A percentile compares a stretch with the other conserved stretches of the same genome.
phyloP scores from a whole-genome alignment of 1,140 invertebrate species.

The Drosophila dunni region DNA sequence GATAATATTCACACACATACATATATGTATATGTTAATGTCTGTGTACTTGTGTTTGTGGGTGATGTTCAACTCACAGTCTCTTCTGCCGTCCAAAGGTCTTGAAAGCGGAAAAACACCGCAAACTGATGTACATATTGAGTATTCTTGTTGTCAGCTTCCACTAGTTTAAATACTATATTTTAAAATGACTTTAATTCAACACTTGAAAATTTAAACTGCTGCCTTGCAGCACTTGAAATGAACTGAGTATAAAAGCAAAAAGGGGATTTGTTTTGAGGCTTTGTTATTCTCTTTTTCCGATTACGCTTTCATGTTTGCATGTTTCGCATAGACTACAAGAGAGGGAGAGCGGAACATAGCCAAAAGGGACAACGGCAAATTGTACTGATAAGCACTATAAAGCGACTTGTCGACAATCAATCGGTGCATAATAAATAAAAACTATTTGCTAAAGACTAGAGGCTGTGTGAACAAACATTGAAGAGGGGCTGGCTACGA shows the following conservation, averaged over 20 bases:
- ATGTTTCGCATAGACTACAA: constrained; percentile 19
- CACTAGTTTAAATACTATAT: constrained; percentile 10
- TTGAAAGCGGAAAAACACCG: constrained; percentile 33
- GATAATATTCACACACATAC: background rate
- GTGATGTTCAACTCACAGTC: constrained; percentile 40
- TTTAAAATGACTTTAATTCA: background rate
- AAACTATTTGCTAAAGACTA: constrained; percentile 38
- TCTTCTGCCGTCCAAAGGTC: constrained; percentile 63
- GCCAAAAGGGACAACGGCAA: constrained; percentile 38
- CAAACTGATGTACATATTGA: constrained; percentile 43
- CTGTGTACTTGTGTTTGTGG: background rate
- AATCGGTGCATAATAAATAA: constrained; percentile 47
- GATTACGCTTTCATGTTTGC: constrained; percentile 60
- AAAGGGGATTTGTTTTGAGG: constrained; percentile 32
- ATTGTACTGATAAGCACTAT: constrained; percentile 35
- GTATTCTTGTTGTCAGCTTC: constrained; percentile 5
- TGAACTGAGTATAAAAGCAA: constrained; percentile 48
- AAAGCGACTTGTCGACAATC: constrained; percentile 41
- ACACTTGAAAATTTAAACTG: constrained; percentile 49
- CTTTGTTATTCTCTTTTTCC: constrained; percentile 29
- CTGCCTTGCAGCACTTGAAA: constrained; percentile 34
- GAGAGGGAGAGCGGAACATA: constrained; percentile 1
- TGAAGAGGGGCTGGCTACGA: background rate
- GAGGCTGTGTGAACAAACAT: background rate
- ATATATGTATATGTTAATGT: background rate